Evolutionary conservation across 2,797 vertebrate species (phyloP).

Genomic region (Heliangelus exortis): DNA sequence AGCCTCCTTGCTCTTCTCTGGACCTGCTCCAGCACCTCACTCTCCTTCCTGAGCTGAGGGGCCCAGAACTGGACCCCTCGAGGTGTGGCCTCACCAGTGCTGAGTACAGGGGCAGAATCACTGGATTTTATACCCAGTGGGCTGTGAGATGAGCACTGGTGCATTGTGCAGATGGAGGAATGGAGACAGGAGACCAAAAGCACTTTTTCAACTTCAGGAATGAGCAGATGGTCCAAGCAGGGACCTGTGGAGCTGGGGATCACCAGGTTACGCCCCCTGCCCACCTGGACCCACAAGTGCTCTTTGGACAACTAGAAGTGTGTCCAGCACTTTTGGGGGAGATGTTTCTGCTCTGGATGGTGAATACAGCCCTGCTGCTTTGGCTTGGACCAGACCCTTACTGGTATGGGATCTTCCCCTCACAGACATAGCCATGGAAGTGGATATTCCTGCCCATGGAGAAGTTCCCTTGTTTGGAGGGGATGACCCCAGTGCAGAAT

Average conservation of each 20-base stretch:
- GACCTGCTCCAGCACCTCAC: too few species aligned
- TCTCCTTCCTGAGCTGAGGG: too few species aligned
- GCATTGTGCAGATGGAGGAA: background rate
- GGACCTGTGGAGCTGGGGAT: background rate
- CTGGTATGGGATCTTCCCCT: background rate
- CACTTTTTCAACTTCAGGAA: background rate
- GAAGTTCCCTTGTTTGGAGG: too few species aligned
- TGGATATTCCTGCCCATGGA: background rate
- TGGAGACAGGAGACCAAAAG: background rate
- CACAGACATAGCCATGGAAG: background rate
- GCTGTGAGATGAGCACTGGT: accelerated
- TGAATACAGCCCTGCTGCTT: background rate
- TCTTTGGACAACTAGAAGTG: accelerated
- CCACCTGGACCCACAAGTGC: accelerated
- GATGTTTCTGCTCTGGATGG: background rate
- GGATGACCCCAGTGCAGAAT: accelerated
- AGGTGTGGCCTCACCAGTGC: too few species aligned
- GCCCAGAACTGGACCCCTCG: too few species aligned
- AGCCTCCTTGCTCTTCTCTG: too few species aligned
- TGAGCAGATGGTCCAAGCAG: background rate
- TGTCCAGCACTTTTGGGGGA: background rate
- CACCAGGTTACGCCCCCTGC: background rate
- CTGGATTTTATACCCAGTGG: background rate
- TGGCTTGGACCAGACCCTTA: background rate
- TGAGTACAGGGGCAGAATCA: too few species aligned